A percentile compares a stretch with the other conserved stretches of the same genome.
These are phyloP conservation scores for Littorina saxatilis DNA, from an alignment of 1,140 invertebrate genomes.

Conservation along the genomic window DNA sequence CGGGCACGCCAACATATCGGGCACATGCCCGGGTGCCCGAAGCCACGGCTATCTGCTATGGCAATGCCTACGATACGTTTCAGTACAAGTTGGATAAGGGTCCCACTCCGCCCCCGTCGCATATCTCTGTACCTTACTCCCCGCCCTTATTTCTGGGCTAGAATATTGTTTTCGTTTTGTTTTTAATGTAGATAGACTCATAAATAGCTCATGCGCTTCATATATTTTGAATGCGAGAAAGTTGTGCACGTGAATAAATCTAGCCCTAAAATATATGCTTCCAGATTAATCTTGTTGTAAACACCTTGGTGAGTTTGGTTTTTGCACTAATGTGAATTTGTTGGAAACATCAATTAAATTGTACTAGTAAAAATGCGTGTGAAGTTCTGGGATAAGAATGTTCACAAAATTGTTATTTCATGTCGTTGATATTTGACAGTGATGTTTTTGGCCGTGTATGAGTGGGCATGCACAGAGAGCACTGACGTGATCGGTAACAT, in stretches of 20 bases:
- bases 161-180: background rate
- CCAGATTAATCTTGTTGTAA: background rate
- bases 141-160: constrained; percentile 13
- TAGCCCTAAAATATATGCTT: background rate
- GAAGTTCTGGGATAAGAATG: too few relatives aligned
- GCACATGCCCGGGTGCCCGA: constrained; percentile 30
- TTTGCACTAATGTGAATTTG: too few relatives aligned
- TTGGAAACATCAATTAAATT: too few relatives aligned
- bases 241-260: background rate
- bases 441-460: too few relatives aligned
- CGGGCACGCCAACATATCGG: constrained; percentile 25
- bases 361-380: too few relatives aligned
- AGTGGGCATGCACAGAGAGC: too few relatives aligned
- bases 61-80: background rate
- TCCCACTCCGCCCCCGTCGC: constrained; percentile 2
- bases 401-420: too few relatives aligned
- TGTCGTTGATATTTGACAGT: too few relatives aligned
- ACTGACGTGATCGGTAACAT: too few relatives aligned
- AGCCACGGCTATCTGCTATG: constrained; percentile 32
- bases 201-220: background rate
- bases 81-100: background rate
- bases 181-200: background rate
- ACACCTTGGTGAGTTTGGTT: background rate
- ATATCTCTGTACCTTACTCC: constrained; percentile 15
- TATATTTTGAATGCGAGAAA: background rate